These are phyloP conservation scores for Ooceraea biroi DNA, from an alignment of 1,140 invertebrate genomes.

Conservation along the genomic window DNA sequence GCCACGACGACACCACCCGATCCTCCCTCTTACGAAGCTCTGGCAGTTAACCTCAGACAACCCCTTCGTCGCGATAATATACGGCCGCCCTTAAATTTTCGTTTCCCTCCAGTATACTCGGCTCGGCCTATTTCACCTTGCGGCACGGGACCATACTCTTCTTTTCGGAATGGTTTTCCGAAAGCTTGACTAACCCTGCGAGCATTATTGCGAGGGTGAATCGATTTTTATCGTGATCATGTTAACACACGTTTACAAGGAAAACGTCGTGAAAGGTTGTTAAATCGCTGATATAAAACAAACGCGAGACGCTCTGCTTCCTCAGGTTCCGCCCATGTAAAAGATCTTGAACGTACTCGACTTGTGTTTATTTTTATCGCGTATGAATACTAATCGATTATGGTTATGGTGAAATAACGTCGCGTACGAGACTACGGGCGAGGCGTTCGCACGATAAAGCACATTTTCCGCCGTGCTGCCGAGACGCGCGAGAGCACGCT, in stretches of 20 bases:
- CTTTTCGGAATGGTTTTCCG: constrained; percentile 18
- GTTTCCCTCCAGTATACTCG: constrained; percentile 64
- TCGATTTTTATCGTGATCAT: constrained; percentile 9
- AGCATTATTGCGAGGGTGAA: constrained; percentile 37
- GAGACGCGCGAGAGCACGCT: constrained; percentile 58
- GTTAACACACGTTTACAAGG: background rate
- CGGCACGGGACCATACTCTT: constrained; percentile 17
- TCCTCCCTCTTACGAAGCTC: constrained; percentile 69
- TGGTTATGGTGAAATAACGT: constrained; percentile 24
- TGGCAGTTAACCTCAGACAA: constrained; percentile 79
- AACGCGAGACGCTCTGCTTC: background rate
- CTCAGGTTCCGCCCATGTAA: background rate
- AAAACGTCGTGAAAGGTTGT: background rate
- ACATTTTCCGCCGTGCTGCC: constrained; percentile 41
- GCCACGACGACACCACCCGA: constrained; percentile 50
- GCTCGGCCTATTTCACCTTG: constrained; percentile 38
- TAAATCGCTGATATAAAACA: background rate
- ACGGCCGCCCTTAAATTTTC: constrained; percentile 77
- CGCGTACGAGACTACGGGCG: background rate
- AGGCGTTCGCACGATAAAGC: background rate
- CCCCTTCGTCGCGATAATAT: constrained; percentile 76
- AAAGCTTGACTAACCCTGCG: background rate
- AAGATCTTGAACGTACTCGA: constrained; percentile 8
- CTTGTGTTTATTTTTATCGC: constrained; percentile 18
- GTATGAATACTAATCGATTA: constrained; percentile 41